phyloP scores from a whole-genome alignment of 2,888 invertebrate species.

The Rambutsinella grinnellia region DNA sequence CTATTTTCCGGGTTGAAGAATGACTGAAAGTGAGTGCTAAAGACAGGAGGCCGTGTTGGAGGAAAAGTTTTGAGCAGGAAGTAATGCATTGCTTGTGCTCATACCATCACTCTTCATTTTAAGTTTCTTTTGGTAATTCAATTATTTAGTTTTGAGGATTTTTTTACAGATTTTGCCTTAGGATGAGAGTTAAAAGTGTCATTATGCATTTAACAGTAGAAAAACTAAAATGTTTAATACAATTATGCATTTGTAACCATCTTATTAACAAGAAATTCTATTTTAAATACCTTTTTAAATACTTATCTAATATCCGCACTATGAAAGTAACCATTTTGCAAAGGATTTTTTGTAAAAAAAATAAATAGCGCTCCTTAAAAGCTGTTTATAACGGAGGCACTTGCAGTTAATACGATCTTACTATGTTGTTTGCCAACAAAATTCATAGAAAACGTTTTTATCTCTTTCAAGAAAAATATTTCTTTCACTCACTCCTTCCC shows the following conservation, averaged over 20 bases:
- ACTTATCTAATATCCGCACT: too few relatives aligned
- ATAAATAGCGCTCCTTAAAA: background rate
- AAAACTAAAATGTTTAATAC: too few relatives aligned
- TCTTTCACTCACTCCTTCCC: background rate
- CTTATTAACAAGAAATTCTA: too few relatives aligned
- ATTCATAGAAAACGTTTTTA: background rate
- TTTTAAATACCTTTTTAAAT: too few relatives aligned
- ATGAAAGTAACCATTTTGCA: too few relatives aligned
- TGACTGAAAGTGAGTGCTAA: background rate
- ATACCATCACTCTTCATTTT: slow-evolving; percentile 33
- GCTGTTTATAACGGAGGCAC: background rate
- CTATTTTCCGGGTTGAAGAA: background rate
- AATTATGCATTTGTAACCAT: too few relatives aligned
- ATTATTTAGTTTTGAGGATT: background rate
- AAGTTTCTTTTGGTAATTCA: background rate
- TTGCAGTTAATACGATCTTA: background rate
- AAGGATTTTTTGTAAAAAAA: background rate
- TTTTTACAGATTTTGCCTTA: background rate
- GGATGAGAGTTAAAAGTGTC: background rate
- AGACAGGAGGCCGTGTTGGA: background rate
- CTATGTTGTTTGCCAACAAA: background rate
- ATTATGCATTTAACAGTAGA: background rate
- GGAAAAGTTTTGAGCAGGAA: background rate
- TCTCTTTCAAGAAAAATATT: background rate
- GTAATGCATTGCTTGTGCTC: slow-evolving; percentile 14